Percentiles rank a stretch among this genome's conserved stretches.
phyloP scores from a whole-genome alignment of 2,888 invertebrate genomes.

The Yponomeuta sedellus region DNA sequence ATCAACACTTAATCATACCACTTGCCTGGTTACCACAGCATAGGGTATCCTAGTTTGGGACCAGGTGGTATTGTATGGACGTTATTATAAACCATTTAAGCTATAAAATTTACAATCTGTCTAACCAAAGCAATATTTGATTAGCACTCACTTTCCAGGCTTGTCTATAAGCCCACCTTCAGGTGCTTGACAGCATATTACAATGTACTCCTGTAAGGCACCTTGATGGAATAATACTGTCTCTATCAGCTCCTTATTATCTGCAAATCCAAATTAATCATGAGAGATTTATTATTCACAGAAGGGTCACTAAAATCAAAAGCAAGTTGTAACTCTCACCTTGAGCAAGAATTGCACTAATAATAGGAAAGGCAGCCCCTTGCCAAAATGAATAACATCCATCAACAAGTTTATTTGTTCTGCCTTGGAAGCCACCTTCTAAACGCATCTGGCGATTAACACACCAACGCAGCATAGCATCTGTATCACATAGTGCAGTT shows the following conservation, averaged over 20 bases:
- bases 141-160: slow-evolving; percentile 88
- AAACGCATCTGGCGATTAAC: slow-evolving; percentile 93
- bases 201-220: slow-evolving; percentile 95
- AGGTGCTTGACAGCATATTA: slow-evolving; percentile 92
- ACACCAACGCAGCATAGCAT: slow-evolving; percentile 89
- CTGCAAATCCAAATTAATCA: slow-evolving; percentile 35
- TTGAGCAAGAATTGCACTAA: slow-evolving; percentile 83
- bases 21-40: no score
- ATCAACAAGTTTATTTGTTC: slow-evolving; percentile 99
- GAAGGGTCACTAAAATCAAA: not conserved
- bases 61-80: no score
- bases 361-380: slow-evolving; percentile 92
- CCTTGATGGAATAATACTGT: slow-evolving; percentile 87
- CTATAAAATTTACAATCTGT: no score
- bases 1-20: no score
- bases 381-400: slow-evolving; percentile 99
- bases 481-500: slow-evolving; percentile 83
- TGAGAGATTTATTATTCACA: not conserved
- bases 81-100: no score
- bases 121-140: not conserved
- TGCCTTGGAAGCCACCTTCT: slow-evolving; percentile 98
- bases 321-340: slow-evolving; percentile 34
- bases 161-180: slow-evolving; percentile 96
- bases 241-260: slow-evolving; percentile 62
- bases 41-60: no score